Percentiles rank a stretch among this genome's conserved stretches.
Evolutionary conservation across 2,113 vertebrate genomes (phyloP).

Genomic region (rat (Rattus norvegicus)): GRCr8 NC_086027.1:66883501-66884000

Average conservation of each 20-base stretch:
- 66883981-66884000: constrained; percentile 58
- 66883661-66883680: neutral
- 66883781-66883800: neutral
- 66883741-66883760: constrained; percentile 13
- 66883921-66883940: constrained; percentile 18
- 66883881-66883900: neutral
- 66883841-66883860: neutral
- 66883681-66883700: neutral
- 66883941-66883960: constrained; percentile 58
- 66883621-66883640: neutral
- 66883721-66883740: constrained; percentile 5
- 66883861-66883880: neutral
- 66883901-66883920: neutral
- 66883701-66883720: neutral
- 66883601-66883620: neutral
- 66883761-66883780: constrained; percentile 1
- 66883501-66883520: neutral
- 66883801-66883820: neutral
- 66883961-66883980: constrained; percentile 26
- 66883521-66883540: neutral
- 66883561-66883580: neutral
- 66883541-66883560: fast-evolving
- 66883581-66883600: neutral
- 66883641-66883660: neutral
- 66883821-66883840: neutral